Evolutionary conservation across 2,797 vertebrate genomes (phyloP).

Genomic region (Bradypus variegatus): DNA sequence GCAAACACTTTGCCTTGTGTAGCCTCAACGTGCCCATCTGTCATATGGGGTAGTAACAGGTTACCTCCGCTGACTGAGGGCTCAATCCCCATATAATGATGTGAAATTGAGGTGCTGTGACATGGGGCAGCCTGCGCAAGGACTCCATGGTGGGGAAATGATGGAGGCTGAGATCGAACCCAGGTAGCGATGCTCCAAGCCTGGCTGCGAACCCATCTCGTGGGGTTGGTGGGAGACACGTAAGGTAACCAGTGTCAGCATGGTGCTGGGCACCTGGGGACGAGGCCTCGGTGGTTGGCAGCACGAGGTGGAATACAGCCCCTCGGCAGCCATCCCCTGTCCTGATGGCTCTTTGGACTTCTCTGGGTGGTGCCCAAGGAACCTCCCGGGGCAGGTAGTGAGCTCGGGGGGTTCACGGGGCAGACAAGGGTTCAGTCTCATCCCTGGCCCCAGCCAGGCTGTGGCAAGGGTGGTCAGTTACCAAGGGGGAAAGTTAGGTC

Average conservation of each 20-base stretch:
- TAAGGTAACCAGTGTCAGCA: rapidly evolving
- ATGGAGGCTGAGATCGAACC: neutral
- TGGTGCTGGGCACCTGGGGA: rapidly evolving
- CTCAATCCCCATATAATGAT: neutral
- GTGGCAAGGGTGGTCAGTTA: rapidly evolving
- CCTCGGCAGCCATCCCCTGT: neutral
- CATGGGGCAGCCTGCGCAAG: neutral
- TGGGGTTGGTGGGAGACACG: neutral
- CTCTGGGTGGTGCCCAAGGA: neutral
- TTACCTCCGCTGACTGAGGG: neutral
- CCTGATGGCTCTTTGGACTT: neutral
- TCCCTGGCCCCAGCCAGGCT: neutral
- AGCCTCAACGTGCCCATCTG: neutral
- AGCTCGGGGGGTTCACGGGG: neutral
- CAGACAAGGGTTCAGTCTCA: neutral
- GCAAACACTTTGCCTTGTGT: neutral
- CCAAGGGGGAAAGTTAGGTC: neutral
- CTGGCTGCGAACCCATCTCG: neutral
- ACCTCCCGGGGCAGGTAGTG: neutral
- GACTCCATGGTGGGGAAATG: neutral
- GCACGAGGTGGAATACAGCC: rapidly evolving
- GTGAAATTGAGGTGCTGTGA: neutral
- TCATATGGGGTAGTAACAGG: neutral
- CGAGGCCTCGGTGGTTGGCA: neutral
- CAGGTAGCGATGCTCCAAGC: neutral